These are phyloP conservation scores for Rhea americana DNA, from an alignment of 2,113 vertebrate genomes.

Conservation along the genomic window DNA sequence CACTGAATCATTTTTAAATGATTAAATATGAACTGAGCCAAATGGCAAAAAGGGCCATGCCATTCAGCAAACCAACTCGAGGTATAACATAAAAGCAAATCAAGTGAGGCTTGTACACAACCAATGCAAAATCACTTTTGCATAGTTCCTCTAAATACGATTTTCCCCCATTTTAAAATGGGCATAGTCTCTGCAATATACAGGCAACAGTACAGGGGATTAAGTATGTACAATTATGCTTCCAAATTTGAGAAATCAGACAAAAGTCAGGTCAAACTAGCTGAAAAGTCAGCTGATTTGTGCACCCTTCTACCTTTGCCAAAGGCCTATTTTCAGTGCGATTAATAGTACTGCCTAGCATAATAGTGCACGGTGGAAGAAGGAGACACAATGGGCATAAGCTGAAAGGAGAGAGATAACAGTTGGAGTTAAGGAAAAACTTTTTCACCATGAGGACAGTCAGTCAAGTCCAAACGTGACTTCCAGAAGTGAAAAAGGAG, in stretches of 20 bases:
- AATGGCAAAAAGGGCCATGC: not conserved
- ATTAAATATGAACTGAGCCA: not conserved
- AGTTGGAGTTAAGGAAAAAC: not conserved
- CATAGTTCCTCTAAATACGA: not conserved
- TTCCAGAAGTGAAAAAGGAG: not conserved
- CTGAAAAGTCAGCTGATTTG: not conserved
- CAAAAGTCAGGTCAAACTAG: not conserved
- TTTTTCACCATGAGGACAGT: not conserved
- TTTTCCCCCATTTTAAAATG: not conserved
- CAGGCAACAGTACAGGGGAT: not conserved
- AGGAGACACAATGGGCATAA: not conserved
- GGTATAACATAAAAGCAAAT: not conserved
- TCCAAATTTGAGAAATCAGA: not conserved
- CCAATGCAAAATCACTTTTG: not conserved
- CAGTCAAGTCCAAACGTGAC: not conserved
- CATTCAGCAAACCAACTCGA: not conserved
- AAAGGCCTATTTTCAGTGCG: not conserved
- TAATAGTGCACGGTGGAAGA: not conserved
- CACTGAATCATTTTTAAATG: not conserved
- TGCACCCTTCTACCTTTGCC: not conserved
- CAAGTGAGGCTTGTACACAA: not conserved
- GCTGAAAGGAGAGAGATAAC: not conserved
- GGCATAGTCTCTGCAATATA: not conserved
- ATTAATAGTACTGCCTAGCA: fast-evolving
- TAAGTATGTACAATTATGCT: not conserved